Conservation (phyloP, 2,888 invertebrate species). For the Chymomyza fuscimana region DNA sequence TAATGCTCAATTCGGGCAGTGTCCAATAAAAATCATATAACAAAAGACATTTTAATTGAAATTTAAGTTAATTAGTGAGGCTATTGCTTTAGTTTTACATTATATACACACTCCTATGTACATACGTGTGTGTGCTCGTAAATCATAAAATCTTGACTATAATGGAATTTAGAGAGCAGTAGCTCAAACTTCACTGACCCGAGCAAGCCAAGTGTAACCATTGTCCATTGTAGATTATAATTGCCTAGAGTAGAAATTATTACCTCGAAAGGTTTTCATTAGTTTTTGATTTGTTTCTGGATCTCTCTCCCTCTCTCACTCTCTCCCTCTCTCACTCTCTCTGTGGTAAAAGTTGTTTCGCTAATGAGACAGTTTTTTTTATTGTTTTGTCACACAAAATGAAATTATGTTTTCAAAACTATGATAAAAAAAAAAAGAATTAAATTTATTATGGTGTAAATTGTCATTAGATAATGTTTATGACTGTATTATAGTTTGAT, state of each 20-base stretch:
- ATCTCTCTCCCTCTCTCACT: neutral
- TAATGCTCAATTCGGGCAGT: slow-evolving; percentile 49
- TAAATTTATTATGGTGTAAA: slow-evolving; percentile 62
- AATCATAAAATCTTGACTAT: neutral
- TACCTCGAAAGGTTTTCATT: slow-evolving; percentile 30
- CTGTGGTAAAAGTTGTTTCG: slow-evolving; percentile 13
- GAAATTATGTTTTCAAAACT: slow-evolving; percentile 63
- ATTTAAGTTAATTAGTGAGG: slow-evolving; percentile 73
- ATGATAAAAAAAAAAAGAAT: slow-evolving; percentile 2
- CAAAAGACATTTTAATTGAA: slow-evolving; percentile 75
- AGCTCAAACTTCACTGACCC: neutral
- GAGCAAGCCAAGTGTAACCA: slow-evolving; percentile 8
- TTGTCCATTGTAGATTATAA: slow-evolving; percentile 47
- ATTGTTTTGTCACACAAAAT: slow-evolving; percentile 39
- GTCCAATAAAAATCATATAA: slow-evolving; percentile 67
- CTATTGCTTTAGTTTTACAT: neutral
- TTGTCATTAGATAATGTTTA: slow-evolving; percentile 72
- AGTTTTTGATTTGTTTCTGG: slow-evolving; percentile 31
- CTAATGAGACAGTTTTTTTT: slow-evolving; percentile 61
- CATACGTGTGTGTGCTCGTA: no score
- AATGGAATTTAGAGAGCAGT: neutral
- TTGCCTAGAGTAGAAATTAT: slow-evolving; percentile 52
- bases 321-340: neutral
- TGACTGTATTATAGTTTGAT: slow-evolving; percentile 70
- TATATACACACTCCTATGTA: neutral